phyloP scores from a whole-genome alignment of 1,140 invertebrate species.

The Cydia amplana region DNA sequence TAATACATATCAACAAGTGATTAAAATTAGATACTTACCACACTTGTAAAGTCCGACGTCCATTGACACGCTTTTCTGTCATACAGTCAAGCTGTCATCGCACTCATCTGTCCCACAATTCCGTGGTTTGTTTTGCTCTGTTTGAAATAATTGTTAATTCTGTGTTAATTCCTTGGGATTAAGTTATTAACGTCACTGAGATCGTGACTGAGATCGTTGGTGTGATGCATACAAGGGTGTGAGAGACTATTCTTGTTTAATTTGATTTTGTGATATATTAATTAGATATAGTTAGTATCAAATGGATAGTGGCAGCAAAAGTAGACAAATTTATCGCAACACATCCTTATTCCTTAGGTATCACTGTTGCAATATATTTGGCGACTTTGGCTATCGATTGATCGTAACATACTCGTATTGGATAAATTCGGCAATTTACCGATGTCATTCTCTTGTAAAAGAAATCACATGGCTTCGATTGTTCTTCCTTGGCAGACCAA shows the following conservation, averaged over 20 bases:
- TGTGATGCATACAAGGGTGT: conserved; percentile 11
- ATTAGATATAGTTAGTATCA: background rate
- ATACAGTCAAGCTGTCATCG: conserved; percentile 17
- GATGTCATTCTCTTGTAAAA: no score
- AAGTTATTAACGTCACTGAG: conserved; percentile 24
- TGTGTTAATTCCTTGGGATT: conserved; percentile 6
- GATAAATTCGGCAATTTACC: no score
- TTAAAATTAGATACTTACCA: no score
- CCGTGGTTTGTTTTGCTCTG: background rate
- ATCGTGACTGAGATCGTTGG: background rate
- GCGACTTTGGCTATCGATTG: no score
- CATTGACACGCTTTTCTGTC: background rate
- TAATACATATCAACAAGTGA: no score
- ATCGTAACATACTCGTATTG: no score
- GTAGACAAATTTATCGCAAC: no score
- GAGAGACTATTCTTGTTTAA: conserved; percentile 21
- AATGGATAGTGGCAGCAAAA: no score
- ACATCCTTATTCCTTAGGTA: no score
- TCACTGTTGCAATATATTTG: no score
- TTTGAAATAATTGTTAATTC: conserved; percentile 25
- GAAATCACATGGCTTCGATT: no score
- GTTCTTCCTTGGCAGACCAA: no score
- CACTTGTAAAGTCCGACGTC: background rate
- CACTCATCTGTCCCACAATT: background rate
- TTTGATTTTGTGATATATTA: background rate